Base-by-base conservation (phyloP, 64 coral and sea anemone genomes). In the Montipora foliosa region DNA sequence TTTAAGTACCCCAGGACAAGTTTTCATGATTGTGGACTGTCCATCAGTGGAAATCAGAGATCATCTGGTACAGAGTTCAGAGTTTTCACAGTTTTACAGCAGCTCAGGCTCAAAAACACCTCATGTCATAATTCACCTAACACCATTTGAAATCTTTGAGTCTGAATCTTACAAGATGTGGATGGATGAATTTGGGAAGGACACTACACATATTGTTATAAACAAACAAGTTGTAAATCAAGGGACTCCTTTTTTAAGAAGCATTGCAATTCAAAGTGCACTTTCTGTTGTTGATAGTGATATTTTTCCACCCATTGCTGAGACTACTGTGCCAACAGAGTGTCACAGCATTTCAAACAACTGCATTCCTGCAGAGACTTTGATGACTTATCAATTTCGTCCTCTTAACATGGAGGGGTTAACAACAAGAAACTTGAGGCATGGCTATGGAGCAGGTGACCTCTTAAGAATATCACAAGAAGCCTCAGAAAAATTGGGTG, bases 351-450 rank as follows among this genome's bases (percentile, higher is more conserved):
- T 95, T 19, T 88, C 88, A 71, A 55, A 60, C 37, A 91, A 95
- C 44, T 95, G 88, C 46, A 71, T 70, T 45, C 15, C 74, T 29
- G 93, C 88, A 46, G 79, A 91, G 75, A 95, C 77, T 66, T 68
- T 87, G 73, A 78, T 95, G 59, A 90, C 73, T 15, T 95, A 95
- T 58, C 81, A 95, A 45, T 95, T 95, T 64, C 88, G 88, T 47
- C 93, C 93, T 50, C 64, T 91, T 45, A 83, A 67, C 60, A 55
- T 79, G 21, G 88, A 95, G 71, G 93, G 93, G 21, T 22, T 87
- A 50, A 78, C 76, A 49, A 16, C 46, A n/a, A 49, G 45, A n/a
- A 78, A 78, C 47, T 12, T 78, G 16, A 45, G 76, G 5, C 10
- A 48, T 45, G 76, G 46, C 2, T 78, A 78, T 50, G 76, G 19